Conservation (phyloP, 2,888 invertebrate species). For the Cataglyphis altisquamis region DNA sequence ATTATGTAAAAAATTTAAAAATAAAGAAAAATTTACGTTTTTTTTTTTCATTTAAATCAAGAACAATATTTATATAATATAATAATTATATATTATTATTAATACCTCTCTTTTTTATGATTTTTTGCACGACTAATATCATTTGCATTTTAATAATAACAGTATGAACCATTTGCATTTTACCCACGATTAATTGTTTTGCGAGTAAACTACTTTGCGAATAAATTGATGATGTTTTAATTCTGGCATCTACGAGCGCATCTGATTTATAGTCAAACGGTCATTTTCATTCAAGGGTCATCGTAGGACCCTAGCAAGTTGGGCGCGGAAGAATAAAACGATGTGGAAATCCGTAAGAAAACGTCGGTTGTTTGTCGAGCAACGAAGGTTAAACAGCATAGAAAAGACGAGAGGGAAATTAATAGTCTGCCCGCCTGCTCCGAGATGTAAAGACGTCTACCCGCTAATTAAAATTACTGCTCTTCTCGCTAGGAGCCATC, state of each 20-base stretch:
- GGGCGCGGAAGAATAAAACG: slow-evolving; percentile 17
- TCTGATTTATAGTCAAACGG: slow-evolving; percentile 35
- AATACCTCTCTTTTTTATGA: neutral
- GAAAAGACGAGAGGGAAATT: slow-evolving; percentile 64
- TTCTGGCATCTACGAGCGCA: neutral
- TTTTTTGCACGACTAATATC: neutral
- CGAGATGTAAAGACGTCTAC: slow-evolving; percentile 72
- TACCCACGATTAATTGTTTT: neutral
- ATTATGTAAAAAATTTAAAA: slow-evolving; percentile 37
- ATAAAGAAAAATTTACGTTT: neutral
- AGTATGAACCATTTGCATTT: no score
- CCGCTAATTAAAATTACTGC: slow-evolving; percentile 75
- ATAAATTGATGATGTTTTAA: slow-evolving; percentile 24
- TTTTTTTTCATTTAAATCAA: neutral
- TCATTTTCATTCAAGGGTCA: slow-evolving; percentile 33
- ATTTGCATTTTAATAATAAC: neutral
- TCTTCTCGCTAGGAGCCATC: slow-evolving; percentile 59
- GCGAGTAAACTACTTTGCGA: slow-evolving; percentile 11
- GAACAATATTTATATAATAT: neutral
- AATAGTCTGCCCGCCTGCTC: slow-evolving; percentile 66
- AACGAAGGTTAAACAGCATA: slow-evolving; percentile 68
- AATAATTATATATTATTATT: neutral
- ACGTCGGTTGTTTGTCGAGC: slow-evolving; percentile 65
- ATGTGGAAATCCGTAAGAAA: slow-evolving; percentile 35
- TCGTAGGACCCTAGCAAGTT: neutral